A percentile compares a stretch with the other conserved stretches of the same genome.
Conservation (phyloP, 2,797 vertebrate genomes). For the Octomys mimax region DNA sequence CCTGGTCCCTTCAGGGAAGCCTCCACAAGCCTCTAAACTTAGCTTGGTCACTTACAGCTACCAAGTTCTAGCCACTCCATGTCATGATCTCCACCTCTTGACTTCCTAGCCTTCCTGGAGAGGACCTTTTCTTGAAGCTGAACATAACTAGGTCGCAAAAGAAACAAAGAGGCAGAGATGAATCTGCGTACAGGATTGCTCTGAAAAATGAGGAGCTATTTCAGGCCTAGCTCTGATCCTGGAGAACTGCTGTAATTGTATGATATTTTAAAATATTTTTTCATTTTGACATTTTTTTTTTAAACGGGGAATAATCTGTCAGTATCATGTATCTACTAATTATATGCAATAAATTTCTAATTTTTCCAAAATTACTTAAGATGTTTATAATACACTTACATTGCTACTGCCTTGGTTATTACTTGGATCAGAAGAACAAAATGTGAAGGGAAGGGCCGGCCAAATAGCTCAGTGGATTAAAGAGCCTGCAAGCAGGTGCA, state of each 20-base stretch:
- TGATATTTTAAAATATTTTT: background rate
- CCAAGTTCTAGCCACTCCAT: background rate
- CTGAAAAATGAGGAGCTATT: background rate
- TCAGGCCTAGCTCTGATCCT: background rate
- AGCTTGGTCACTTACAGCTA: background rate
- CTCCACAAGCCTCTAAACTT: background rate
- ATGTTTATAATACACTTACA: background rate
- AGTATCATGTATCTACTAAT: too few relatives aligned
- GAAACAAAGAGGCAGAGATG: background rate
- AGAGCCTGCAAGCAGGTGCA: too few relatives aligned
- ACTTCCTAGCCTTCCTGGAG: background rate
- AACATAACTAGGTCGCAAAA: background rate
- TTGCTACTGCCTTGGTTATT: background rate
- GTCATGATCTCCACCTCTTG: background rate
- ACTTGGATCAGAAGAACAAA: background rate
- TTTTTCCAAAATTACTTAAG: constrained; percentile 58
- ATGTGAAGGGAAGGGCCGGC: too few relatives aligned
- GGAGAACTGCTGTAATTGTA: background rate
- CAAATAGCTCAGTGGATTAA: too few relatives aligned
- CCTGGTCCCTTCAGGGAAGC: background rate
- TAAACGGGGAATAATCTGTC: too few relatives aligned
- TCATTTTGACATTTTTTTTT: too few relatives aligned
- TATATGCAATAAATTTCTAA: constrained; percentile 67
- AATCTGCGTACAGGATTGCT: background rate
- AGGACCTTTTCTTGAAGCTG: background rate